These are phyloP conservation scores for Lerista edwardsae DNA, from an alignment of 2,797 vertebrate genomes.

Conservation along the genomic window DNA sequence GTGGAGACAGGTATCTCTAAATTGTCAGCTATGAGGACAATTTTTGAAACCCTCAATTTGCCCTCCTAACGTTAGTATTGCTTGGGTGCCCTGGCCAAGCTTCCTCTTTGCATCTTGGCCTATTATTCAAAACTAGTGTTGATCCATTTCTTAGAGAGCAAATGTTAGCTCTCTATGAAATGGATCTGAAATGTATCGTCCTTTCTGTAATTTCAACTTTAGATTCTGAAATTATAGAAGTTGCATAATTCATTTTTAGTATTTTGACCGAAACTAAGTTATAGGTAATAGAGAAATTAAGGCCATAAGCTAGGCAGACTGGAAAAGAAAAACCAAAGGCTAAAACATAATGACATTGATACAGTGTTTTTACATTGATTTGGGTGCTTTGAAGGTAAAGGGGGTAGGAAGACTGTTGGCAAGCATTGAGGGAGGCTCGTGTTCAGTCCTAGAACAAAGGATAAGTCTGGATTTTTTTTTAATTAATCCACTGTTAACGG, in stretches of 20 bases:
- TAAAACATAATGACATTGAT: not conserved
- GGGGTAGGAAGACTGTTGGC: not conserved
- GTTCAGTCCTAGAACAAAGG: not conserved
- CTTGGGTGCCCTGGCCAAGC: not conserved
- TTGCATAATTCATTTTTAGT: not conserved
- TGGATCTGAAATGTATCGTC: not conserved
- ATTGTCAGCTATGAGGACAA: not conserved
- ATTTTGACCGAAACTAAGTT: not conserved
- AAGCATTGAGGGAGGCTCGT: not conserved
- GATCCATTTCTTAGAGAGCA: not conserved
- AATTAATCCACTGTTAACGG: not conserved
- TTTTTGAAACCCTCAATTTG: not conserved
- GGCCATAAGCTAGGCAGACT: not conserved
- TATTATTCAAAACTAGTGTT: not conserved
- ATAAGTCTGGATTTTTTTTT: not conserved
- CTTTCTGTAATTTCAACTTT: not conserved
- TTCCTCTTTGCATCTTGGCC: not conserved
- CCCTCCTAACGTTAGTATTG: not conserved
- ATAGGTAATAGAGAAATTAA: not conserved
- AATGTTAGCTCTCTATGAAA: not conserved
- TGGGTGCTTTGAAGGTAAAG: not conserved
- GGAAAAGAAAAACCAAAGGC: not conserved
- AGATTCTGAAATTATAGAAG: not conserved
- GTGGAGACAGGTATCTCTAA: not conserved
- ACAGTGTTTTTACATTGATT: not conserved